Evolutionary conservation across 2,888 invertebrate genomes (phyloP).

Genomic region (Sinotaia quadrata): DNA sequence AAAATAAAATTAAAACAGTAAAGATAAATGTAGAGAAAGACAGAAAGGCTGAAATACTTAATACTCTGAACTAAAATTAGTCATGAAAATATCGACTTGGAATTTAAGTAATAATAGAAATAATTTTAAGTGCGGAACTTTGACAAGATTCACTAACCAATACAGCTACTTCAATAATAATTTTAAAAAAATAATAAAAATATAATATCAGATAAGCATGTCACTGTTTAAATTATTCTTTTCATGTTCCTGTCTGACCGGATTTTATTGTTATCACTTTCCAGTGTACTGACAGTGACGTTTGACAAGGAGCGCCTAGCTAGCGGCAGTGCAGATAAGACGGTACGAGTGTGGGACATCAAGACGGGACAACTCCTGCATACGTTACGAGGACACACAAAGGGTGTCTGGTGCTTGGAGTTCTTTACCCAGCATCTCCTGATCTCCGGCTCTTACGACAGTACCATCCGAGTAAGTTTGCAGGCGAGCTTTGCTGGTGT

Average conservation of each 20-base stretch:
- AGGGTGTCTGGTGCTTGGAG: constrained; percentile 67
- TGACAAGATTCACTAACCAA: too few species aligned
- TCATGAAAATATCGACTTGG: too few species aligned
- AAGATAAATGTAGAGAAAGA: too few species aligned
- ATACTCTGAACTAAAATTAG: too few species aligned
- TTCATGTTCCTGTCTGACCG: background rate
- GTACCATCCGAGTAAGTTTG: constrained; percentile 52
- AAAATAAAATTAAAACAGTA: too few species aligned
- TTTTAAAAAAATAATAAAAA: background rate
- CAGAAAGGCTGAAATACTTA: too few species aligned
- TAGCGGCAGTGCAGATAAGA: constrained; percentile 67
- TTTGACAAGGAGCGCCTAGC: constrained; percentile 59
- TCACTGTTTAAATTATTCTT: too few species aligned
- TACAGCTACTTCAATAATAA: too few species aligned
- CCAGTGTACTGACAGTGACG: constrained; percentile 62
- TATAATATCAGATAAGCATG: too few species aligned
- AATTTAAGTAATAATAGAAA: too few species aligned
- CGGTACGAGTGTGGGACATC: constrained; percentile 66
- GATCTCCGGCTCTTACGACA: constrained; percentile 67
- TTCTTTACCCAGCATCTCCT: constrained; percentile 66
- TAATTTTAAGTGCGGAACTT: too few species aligned
- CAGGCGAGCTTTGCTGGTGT: background rate
- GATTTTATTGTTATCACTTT: background rate
- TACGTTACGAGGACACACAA: constrained; percentile 61
- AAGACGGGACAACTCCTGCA: constrained; percentile 53